phyloP scores from a whole-genome alignment of 2,797 vertebrate genomes.

The Pyrocephalus nanus region DNA sequence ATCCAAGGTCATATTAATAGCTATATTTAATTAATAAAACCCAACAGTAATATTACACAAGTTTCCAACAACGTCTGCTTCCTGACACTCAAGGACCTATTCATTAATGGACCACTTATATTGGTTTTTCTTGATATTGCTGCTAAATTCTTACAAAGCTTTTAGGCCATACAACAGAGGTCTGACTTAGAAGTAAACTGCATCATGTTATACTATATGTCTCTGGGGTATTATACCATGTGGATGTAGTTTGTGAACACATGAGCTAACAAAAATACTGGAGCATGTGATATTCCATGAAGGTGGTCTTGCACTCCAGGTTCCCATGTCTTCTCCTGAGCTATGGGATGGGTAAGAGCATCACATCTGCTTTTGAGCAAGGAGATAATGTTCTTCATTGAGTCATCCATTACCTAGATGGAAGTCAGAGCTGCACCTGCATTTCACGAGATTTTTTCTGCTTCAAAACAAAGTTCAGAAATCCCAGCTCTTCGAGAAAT shows the following conservation, averaged over 20 bases:
- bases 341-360: not conserved
- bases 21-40: slow-evolving; percentile 78
- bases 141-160: slow-evolving; percentile 54
- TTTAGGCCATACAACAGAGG: slow-evolving; percentile 38
- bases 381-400: not conserved
- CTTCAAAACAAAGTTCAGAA: not conserved
- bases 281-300: not conserved
- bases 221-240: slow-evolving; percentile 28
- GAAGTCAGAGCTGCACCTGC: not conserved
- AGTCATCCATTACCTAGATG: not conserved
- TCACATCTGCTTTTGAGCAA: not conserved
- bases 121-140: slow-evolving; percentile 42
- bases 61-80: slow-evolving; percentile 63
- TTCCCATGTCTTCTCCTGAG: not conserved
- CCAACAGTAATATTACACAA: slow-evolving; percentile 66
- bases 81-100: slow-evolving; percentile 61
- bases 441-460: not conserved
- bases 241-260: slow-evolving; percentile 25
- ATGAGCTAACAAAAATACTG: not conserved
- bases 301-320: slow-evolving; percentile 10
- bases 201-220: slow-evolving; percentile 25
- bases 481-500: not conserved
- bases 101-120: slow-evolving; percentile 55
- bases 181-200: slow-evolving; percentile 40
- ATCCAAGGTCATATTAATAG: slow-evolving; percentile 74